Base-by-base conservation (phyloP, 2,113 vertebrate genomes). In the Scophthalmus maximus region DNA sequence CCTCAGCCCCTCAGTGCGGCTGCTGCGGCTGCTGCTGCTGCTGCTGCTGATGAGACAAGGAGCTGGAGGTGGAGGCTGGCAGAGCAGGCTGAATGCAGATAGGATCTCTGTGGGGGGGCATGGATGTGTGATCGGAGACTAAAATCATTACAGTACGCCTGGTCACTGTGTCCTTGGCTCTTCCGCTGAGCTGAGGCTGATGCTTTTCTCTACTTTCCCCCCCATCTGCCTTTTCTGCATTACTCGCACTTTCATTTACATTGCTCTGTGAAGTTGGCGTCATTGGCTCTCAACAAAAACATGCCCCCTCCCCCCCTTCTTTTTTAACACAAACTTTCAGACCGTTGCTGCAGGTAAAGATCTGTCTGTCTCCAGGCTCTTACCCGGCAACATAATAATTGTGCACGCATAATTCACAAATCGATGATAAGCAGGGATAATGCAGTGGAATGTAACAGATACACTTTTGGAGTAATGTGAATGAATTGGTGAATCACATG, bases 101-200 rank as follows among this genome's bases (percentile, higher is more conserved):
- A 91, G 87, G 71, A 90, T 92, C 89, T 88, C 86, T 64, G 76
- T 70, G 82, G 89, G 92, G 87, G 84, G 85, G 82, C 73, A 26
- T 73, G 85, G 79, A 89, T 66, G 87, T 92, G 92, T 85, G 91
- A 93, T 90, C 80, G 87, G 90, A 92, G 90, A 91, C 91, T 90
- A 92, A 92, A 93, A 92, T 92, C 91, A 92, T 93, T 93, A 92
- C 85, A 75, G 84, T 73, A 76, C 46, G 87, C 88, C 86, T 91
- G 91, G 90, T 92, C 91, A 86, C 87, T 68, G 83, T 90, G 92
- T 91, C 92, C 92, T 93, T 93, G 91, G 81, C 80, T 90, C 82
- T 81, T 91, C 87, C 81, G 77, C 73, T 86, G 81, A 87, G 83
- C 81, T 61, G 60, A 71, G 78, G 56, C 71, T 66, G 51, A 77